phyloP scores from a whole-genome alignment of 2,888 invertebrate species.

The Spialia ferax region DNA sequence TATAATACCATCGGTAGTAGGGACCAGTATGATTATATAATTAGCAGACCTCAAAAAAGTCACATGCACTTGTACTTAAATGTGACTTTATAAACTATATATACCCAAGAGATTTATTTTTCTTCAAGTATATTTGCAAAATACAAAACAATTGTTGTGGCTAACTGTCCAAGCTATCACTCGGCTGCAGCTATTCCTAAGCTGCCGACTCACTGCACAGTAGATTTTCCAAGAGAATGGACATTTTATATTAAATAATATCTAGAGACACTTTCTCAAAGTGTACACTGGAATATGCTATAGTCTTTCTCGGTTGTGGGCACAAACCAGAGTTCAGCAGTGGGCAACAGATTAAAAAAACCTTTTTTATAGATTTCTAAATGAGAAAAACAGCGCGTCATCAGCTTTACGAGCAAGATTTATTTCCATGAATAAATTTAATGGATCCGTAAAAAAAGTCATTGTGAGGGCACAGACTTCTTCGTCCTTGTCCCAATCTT shows the following conservation, averaged over 20 bases:
- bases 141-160: constrained; percentile 1
- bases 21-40: too few species aligned
- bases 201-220: background rate
- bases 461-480: background rate
- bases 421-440: constrained; percentile 1
- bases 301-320: too few species aligned
- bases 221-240: background rate
- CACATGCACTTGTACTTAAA: too few species aligned
- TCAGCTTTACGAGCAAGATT: background rate
- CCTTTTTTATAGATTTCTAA: too few species aligned
- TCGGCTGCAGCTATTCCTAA: background rate
- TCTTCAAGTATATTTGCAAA: background rate
- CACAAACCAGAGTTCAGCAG: too few species aligned
- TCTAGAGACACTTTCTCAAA: background rate
- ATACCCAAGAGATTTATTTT: too few species aligned
- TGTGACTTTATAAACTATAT: too few species aligned
- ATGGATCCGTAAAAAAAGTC: background rate
- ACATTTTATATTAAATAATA: background rate
- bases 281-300: too few species aligned
- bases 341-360: too few species aligned
- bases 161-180: background rate
- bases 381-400: background rate
- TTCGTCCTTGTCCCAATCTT: background rate
- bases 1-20: too few species aligned
- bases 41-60: too few species aligned